These are phyloP conservation scores for Mythimna impura DNA, from an alignment of 2,888 invertebrate genomes.

Conservation along the genomic window DNA sequence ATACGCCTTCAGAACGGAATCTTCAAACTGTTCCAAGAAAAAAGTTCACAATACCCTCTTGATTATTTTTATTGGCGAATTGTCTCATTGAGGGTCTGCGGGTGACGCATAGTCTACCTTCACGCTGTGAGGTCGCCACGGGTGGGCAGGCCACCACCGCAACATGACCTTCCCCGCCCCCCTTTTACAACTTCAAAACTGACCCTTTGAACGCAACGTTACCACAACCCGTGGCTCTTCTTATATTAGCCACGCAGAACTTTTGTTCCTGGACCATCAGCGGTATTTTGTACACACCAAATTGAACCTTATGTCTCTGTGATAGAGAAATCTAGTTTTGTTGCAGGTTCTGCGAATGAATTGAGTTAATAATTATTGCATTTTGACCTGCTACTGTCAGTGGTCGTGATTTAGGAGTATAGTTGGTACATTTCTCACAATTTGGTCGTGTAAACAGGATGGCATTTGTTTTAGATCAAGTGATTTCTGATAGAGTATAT, in stretches of 20 bases:
- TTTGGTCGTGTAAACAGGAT: conserved; percentile 53
- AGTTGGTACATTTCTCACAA: conserved; percentile 57
- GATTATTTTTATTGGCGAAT: conserved; percentile 75
- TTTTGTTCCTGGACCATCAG: conserved; percentile 77
- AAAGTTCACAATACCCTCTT: conserved; percentile 68
- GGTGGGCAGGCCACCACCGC: conserved; percentile 78
- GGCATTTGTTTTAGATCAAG: conserved; percentile 41
- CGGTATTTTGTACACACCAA: conserved; percentile 64
- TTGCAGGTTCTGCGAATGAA: conserved; percentile 72
- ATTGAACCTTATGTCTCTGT: conserved; percentile 55
- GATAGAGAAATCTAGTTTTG: conserved; percentile 47
- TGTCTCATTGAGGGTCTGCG: conserved; percentile 72
- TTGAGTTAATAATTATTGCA: conserved; percentile 74
- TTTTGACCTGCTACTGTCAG: conserved; percentile 75
- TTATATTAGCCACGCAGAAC: conserved; percentile 67
- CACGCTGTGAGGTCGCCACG: conserved; percentile 78
- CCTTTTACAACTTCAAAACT: conserved; percentile 32
- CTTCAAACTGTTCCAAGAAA: conserved; percentile 50
- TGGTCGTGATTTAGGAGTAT: conserved; percentile 63
- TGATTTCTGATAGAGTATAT: conserved; percentile 34
- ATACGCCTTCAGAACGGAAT: conserved; percentile 40
- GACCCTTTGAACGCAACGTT: conserved; percentile 36
- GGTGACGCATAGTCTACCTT: conserved; percentile 78
- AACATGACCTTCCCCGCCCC: conserved; percentile 64
- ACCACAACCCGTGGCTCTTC: conserved; percentile 67